Evolutionary conservation across 2,113 vertebrate genomes (phyloP), one percentile per base, ranked within the genome.

Genomic region (Rhinolophus sinicus): DNA sequence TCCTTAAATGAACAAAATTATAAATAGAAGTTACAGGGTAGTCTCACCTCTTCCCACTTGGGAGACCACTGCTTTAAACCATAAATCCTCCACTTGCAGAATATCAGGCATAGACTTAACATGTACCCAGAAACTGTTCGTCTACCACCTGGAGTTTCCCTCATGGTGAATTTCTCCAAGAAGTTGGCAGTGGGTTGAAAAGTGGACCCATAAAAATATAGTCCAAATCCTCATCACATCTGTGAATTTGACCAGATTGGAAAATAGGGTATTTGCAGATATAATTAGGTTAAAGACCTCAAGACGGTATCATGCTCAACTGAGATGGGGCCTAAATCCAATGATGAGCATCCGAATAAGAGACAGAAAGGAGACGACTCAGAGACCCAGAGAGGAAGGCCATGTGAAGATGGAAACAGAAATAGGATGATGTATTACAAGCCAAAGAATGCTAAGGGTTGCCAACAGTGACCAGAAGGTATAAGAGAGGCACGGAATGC

Each of bases 1-100:
- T 80, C 4, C 14, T 73, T 88, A 81, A 8, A 28, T 93, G 22
- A 81, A 38, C n/a, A 89, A 19, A 90, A 82, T 70, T 84, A n/a
- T 54, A 87, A 60, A 58, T 28, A 78, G 6, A 50, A 47, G 16
- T 67, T 38, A 33, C 8, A 44, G 72, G 14, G 54, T 86, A 5
- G 33, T 35, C 12, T 50, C 6, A 33, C 60, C 10, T 62, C 6
- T 80, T 6, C 1, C 16, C 3, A 13, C 6, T 93, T 84, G 21
- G 30, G 44, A 88, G 40, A 62, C 3, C 1, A 64, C 12, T 54
- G 8, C 22, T 78, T 38, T 77, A 93, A 91, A 54, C 28, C 38
- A 24, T 2, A 88, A 50, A 16, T 38, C 1, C 2, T 38, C 18
- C 50, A 21, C 38, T 69, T 11, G 11, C 19, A 19, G 19, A 67